These are phyloP conservation scores for Drosophila leontia DNA, from an alignment of 1,140 invertebrate species.

Conservation along the genomic window DNA sequence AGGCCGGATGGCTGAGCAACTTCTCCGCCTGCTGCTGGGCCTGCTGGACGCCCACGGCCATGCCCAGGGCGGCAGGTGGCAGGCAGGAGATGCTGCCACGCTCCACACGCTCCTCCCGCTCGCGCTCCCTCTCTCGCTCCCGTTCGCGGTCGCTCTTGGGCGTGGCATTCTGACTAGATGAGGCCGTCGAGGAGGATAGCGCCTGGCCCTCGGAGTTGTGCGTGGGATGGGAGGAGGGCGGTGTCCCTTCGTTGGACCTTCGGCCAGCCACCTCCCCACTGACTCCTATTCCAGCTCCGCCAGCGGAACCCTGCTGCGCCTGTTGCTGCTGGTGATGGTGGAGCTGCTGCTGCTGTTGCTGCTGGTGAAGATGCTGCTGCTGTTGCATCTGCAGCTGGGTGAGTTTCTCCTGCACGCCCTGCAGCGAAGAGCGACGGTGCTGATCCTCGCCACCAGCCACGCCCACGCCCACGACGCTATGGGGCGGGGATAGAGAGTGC, in stretches of 20 bases:
- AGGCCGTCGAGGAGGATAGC: conserved; percentile 66
- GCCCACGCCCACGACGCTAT: conserved; percentile 40
- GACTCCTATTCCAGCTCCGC: not conserved
- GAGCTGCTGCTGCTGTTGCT: conserved; percentile 45
- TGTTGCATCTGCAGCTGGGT: conserved; percentile 82
- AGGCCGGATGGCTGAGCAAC: conserved; percentile 68
- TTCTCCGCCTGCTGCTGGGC: conserved; percentile 73
- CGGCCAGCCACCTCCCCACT: conserved; percentile 45
- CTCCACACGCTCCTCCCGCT: conserved; percentile 39
- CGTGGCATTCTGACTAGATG: conserved; percentile 78
- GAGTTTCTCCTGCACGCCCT: conserved; percentile 80
- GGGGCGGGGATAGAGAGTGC: conserved; percentile 73
- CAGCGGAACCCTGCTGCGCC: conserved; percentile 7
- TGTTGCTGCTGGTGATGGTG: conserved; percentile 44
- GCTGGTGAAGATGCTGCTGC: conserved; percentile 76
- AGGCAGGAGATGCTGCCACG: conserved; percentile 78
- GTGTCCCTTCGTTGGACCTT: conserved; percentile 63
- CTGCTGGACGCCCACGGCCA: conserved; percentile 70
- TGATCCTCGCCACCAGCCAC: conserved; percentile 55
- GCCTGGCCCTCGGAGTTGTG: conserved; percentile 48
- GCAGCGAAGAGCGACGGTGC: conserved; percentile 68
- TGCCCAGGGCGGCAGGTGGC: conserved; percentile 76
- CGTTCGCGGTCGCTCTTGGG: conserved; percentile 71
- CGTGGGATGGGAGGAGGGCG: conserved; percentile 38
- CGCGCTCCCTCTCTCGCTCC: conserved; percentile 32